Evolutionary conservation across 2,113 vertebrate species (phyloP), one percentile per base, ranked within the genome.

Genomic region (Aldabrachelys gigantea): DNA sequence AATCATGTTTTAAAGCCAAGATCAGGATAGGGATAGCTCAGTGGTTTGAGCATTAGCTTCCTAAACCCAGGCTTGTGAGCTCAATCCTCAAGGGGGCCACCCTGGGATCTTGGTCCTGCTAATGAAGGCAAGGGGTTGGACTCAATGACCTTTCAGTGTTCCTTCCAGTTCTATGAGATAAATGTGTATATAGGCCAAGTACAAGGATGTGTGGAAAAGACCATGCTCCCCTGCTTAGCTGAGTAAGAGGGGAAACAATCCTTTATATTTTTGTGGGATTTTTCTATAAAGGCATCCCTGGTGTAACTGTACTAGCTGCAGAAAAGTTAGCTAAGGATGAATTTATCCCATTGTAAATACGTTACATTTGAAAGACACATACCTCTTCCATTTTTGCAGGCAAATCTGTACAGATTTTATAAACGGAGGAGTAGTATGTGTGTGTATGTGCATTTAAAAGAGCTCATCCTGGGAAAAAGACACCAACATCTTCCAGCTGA

Each of bases 391-490:
- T 22, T 91, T 91, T 92, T 92, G 2, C 41, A 27, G 11, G 12
- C 27, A 49, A 75, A 2, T 79, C 41, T 85, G 31, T 35, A 85
- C 78, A 27, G n/a, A 29, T 95, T 96, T 91, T 84, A 89, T 52
- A 94, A 89, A 53, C 47, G 19, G 16, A 72, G 27, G 89, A 83
- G 12, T 72, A 72, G 50, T 85, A 86, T 65, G 62, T 52, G 89
- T 56, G 84, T 85, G 82, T 78, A 25, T 25, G 19, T 24, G 50
- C 29, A 47, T 6, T 84, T 59, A 56, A n/a, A 75, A 92, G 53
- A 96, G 2, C 31, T 54, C 94, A 93, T 97, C 92, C 92, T 98
- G 96, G 97, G 96, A 98, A 98, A 98, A 97, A 95, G 91, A 86
- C 87, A 96, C 76, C 93, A 93, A 87, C 87, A 87, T 76, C 91